Conservation (phyloP, 2,113 vertebrate species). For the Mormyrus iriodes region DNA sequence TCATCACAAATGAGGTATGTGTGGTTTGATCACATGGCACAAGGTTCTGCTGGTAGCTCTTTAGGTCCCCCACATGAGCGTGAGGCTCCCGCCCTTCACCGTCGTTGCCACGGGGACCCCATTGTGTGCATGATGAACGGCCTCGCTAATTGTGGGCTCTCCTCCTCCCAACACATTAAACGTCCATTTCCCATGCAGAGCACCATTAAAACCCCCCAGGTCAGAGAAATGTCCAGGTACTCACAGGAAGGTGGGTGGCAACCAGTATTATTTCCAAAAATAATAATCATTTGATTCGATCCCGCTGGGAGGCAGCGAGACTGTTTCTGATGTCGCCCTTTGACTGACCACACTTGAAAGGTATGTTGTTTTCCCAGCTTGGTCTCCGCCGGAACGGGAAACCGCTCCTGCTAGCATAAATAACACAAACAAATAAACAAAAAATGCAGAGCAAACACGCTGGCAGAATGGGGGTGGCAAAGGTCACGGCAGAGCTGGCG, state of each 20-base stretch:
- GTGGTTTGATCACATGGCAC: background rate
- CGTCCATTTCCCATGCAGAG: background rate
- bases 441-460: background rate
- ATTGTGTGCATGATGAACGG: background rate
- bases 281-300: background rate
- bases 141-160: slow-evolving; percentile 8
- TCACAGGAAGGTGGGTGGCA: background rate
- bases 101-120: background rate
- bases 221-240: slow-evolving; percentile 7
- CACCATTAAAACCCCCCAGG: background rate
- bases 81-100: background rate
- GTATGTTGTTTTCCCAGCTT: slow-evolving; percentile 6
- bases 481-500: background rate
- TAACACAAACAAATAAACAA: slow-evolving; percentile 6
- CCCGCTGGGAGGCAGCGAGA: background rate
- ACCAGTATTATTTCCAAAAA: slow-evolving; percentile 15
- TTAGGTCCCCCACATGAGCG: background rate
- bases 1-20: background rate
- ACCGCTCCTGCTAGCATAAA: background rate
- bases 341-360: background rate
- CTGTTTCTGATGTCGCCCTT: background rate
- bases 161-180: background rate
- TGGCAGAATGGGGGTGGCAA: background rate
- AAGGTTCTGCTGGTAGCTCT: background rate
- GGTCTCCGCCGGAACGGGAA: background rate